phyloP scores from a whole-genome alignment of 2,113 vertebrate species.

The Aphyosemion australe region DNA sequence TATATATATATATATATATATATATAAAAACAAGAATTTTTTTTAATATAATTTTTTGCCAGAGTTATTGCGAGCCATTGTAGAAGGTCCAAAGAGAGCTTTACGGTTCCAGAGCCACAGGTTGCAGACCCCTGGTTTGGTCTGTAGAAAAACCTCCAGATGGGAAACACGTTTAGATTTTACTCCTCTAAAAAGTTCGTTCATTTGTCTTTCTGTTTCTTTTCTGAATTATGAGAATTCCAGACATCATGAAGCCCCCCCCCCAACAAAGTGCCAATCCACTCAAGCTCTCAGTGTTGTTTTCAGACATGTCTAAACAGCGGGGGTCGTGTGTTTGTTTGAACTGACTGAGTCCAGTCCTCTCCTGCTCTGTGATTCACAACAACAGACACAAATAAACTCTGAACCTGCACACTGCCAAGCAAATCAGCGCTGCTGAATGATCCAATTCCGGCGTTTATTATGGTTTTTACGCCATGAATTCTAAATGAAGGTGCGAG shows the following conservation, averaged over 20 bases:
- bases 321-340: constrained; percentile 41
- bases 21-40: too few relatives aligned
- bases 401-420: constrained; percentile 48
- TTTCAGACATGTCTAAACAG: constrained; percentile 51
- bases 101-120: too few relatives aligned
- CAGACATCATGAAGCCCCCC: constrained; percentile 28
- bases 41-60: too few relatives aligned
- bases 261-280: constrained; percentile 39
- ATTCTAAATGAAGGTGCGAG: constrained; percentile 61
- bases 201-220: constrained; percentile 9
- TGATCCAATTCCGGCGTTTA: constrained; percentile 73
- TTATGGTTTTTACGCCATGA: constrained; percentile 69
- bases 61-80: too few relatives aligned
- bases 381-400: constrained; percentile 75
- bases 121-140: too few relatives aligned
- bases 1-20: too few relatives aligned
- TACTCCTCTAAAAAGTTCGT: constrained; percentile 7
- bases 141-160: constrained; percentile 21
- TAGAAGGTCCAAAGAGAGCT: too few relatives aligned
- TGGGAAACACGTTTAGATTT: constrained; percentile 26
- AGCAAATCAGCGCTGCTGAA: constrained; percentile 72
- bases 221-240: constrained; percentile 15
- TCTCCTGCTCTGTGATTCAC: constrained; percentile 47
- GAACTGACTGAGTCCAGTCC: constrained; percentile 54
- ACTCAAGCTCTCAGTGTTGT: constrained; percentile 38